Evolutionary conservation across 2,888 invertebrate species (phyloP).

Genomic region (Plagodis dolabraria): DNA sequence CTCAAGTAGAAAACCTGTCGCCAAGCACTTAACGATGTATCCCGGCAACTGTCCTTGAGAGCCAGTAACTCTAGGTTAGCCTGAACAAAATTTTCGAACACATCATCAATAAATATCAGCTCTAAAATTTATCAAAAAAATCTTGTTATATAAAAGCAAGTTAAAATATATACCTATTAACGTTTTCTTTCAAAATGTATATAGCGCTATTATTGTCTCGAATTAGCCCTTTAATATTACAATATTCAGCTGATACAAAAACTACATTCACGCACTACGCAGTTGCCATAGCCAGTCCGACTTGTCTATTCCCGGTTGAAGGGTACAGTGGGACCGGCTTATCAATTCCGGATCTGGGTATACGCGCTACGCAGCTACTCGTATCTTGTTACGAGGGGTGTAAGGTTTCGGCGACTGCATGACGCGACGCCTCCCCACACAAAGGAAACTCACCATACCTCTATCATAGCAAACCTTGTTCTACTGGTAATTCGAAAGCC

Average conservation of each 20-base stretch:
- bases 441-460: conserved; percentile 51
- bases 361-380: conserved; percentile 31
- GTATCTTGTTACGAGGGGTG: conserved; percentile 64
- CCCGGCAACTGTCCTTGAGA: too few species aligned
- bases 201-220: too few species aligned
- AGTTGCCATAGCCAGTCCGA: conserved; percentile 43
- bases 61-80: too few species aligned
- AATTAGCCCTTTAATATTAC: background rate
- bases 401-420: conserved; percentile 64
- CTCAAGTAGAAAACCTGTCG: too few species aligned
- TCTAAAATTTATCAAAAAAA: too few species aligned
- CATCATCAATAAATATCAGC: too few species aligned
- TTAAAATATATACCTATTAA: too few species aligned
- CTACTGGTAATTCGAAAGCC: conserved; percentile 46
- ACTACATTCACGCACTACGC: conserved; percentile 2
- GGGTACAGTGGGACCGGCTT: conserved; percentile 49
- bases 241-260: background rate
- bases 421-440: conserved; percentile 52
- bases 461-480: conserved; percentile 44
- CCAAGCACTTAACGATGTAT: too few species aligned
- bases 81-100: too few species aligned
- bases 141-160: too few species aligned
- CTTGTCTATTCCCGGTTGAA: conserved; percentile 34
- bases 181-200: too few species aligned
- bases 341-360: conserved; percentile 58